Percentiles rank a stretch among this genome's conserved stretches.
Conservation (phyloP, 2,888 invertebrate genomes). For the Scelioninae gen. 1 region DNA sequence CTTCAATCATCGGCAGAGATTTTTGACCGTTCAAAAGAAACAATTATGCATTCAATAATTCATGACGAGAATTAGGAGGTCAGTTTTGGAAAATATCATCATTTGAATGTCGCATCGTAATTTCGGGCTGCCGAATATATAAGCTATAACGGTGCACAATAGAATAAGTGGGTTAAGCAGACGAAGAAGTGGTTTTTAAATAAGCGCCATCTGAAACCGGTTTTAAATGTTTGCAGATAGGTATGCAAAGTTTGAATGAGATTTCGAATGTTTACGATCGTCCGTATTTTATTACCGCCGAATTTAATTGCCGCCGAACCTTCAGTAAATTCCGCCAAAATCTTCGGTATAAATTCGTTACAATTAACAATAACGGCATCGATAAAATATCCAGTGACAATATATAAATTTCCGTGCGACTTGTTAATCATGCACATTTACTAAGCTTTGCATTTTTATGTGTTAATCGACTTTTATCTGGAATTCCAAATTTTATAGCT, state of each 20-base stretch:
- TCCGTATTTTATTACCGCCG: no score
- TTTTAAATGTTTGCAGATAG: slow-evolving; percentile 52
- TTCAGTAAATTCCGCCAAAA: background rate
- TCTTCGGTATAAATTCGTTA: slow-evolving; percentile 30
- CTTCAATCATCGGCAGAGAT: background rate
- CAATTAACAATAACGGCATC: slow-evolving; percentile 6
- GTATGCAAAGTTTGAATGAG: slow-evolving; percentile 18
- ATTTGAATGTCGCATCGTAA: slow-evolving; percentile 19
- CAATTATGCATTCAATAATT: background rate
- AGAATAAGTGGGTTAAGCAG: slow-evolving; percentile 44
- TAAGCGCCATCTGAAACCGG: slow-evolving; percentile 63
- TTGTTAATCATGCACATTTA: slow-evolving; percentile 4
- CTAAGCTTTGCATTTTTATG: slow-evolving; percentile 17
- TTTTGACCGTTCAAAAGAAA: background rate
- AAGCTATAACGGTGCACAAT: slow-evolving; percentile 74
- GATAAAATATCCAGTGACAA: slow-evolving; percentile 9
- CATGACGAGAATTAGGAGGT: background rate
- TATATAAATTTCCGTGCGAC: background rate
- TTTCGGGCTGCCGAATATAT: slow-evolving; percentile 74
- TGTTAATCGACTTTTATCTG: slow-evolving; percentile 12
- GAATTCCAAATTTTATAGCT: background rate
- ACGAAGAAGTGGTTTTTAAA: slow-evolving; percentile 30
- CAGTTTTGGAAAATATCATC: slow-evolving; percentile 4
- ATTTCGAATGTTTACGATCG: slow-evolving; percentile 31
- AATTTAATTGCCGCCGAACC: slow-evolving; percentile 23